These are phyloP conservation scores for Cygnus buccinator DNA, from an alignment of 2,113 vertebrate species.

Conservation along the genomic window DNA sequence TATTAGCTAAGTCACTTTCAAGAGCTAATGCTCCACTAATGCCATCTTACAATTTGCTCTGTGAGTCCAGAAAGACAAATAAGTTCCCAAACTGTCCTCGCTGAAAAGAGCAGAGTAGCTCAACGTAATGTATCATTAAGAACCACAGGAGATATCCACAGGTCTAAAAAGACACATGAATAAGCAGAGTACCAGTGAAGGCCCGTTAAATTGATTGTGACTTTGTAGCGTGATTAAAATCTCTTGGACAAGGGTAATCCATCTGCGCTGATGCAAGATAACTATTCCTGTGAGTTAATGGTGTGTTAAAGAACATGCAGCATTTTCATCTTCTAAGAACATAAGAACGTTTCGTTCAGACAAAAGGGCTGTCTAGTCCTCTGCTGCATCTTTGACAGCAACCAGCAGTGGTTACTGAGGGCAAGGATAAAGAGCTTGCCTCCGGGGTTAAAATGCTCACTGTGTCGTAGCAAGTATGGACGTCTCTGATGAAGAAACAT, in stretches of 20 bases:
- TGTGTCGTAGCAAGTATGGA: neutral
- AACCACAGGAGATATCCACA: neutral
- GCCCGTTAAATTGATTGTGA: constrained; percentile 23
- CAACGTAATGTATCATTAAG: neutral
- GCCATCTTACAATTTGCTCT: neutral
- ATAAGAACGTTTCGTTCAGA: neutral
- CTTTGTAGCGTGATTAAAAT: constrained; percentile 37
- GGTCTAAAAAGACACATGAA: neutral
- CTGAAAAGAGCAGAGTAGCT: neutral
- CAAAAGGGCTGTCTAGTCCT: constrained; percentile 31
- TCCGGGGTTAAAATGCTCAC: neutral
- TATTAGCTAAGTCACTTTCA: neutral
- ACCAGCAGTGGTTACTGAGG: neutral
- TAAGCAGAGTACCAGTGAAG: neutral
- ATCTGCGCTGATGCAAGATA: constrained; percentile 43
- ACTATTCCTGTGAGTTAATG: constrained; percentile 51
- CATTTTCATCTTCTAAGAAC: constrained; percentile 27
- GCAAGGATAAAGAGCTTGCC: neutral
- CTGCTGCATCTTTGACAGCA: neutral
- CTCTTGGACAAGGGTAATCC: constrained; percentile 42
- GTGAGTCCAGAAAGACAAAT: neutral
- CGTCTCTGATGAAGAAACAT: neutral
- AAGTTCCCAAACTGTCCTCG: neutral
- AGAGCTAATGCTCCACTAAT: constrained; percentile 24
- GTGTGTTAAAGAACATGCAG: constrained; percentile 45